A percentile compares a stretch with the other conserved stretches of the same genome.
Evolutionary conservation across 2,888 invertebrate genomes (phyloP).

Genomic region (Steinernema hermaphroditum): DNA sequence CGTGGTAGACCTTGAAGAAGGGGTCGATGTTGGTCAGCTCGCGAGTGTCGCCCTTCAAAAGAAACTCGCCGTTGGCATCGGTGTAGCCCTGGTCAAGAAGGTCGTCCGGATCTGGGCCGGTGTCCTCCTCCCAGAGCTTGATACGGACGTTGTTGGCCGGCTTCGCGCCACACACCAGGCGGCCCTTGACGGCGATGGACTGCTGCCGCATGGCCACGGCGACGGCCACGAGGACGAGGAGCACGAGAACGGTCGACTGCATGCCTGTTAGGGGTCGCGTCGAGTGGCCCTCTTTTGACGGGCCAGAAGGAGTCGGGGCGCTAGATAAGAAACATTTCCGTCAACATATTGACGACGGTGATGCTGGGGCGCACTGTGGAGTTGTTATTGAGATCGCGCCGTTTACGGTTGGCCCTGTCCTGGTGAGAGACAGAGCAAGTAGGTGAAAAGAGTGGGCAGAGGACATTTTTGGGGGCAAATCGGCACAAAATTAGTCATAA

Average conservation of each 20-base stretch:
- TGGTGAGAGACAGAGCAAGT: no score
- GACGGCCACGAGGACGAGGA: slow-evolving; percentile 36
- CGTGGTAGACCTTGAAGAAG: slow-evolving; percentile 54
- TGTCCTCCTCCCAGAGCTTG: slow-evolving; percentile 57
- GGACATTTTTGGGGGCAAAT: no score
- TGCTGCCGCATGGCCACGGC: slow-evolving; percentile 52
- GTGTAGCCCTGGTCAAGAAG: slow-evolving; percentile 55
- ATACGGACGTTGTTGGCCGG: slow-evolving; percentile 49
- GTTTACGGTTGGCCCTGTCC: no score
- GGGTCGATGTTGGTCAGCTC: slow-evolving; percentile 56
- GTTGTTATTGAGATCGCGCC: slow-evolving; percentile 5
- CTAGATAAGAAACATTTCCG: slow-evolving; percentile 25
- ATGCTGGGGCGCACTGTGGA: neutral
- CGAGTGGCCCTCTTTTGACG: neutral
- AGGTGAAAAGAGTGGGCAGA: no score
- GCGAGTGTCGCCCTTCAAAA: slow-evolving; percentile 40
- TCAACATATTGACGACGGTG: slow-evolving; percentile 13
- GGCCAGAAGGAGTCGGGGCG: neutral
- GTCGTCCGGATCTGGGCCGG: slow-evolving; percentile 46
- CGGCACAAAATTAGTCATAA: no score
- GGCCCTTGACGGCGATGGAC: slow-evolving; percentile 51
- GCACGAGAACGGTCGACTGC: slow-evolving; percentile 29
- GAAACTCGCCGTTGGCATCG: slow-evolving; percentile 47
- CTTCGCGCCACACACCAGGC: slow-evolving; percentile 47
- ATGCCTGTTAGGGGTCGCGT: neutral